Evolutionary conservation across 2,113 vertebrate species (phyloP).

Genomic region (Eudorcas thomsonii): DNA sequence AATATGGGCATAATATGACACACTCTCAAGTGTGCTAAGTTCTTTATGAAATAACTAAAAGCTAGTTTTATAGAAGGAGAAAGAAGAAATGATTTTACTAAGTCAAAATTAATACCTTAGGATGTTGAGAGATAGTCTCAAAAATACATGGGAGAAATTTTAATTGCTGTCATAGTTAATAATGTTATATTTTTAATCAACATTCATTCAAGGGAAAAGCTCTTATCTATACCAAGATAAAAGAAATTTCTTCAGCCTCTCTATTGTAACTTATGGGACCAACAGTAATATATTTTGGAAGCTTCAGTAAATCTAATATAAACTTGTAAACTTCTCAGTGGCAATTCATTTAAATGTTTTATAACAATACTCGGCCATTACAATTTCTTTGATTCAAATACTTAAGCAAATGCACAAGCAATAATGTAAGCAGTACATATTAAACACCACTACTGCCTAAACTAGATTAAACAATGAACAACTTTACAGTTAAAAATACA

Average conservation of each 20-base stretch:
- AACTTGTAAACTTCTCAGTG: conserved; percentile 29
- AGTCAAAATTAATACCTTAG: not conserved
- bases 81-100: not conserved
- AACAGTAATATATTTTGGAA: not conserved
- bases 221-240: conserved; percentile 11
- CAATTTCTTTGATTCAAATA: conserved; percentile 35
- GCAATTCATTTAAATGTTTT: conserved; percentile 24
- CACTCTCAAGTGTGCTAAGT: not conserved
- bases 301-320: not conserved
- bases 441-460: conserved; percentile 40
- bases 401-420: conserved; percentile 25
- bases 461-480: conserved; percentile 27
- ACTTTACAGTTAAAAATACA: conserved; percentile 43
- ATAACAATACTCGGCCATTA: not conserved
- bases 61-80: not conserved
- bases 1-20: not conserved
- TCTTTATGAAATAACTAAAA: not conserved
- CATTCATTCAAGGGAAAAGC: conserved; percentile 15
- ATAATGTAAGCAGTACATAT: conserved; percentile 46
- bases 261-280: not conserved
- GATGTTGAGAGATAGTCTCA: not conserved
- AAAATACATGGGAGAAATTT: conserved; percentile 10
- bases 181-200: conserved; percentile 22
- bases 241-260: not conserved
- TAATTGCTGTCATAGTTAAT: conserved; percentile 6